Evolutionary conservation across 2,113 vertebrate species (phyloP), one percentile per base, ranked within the genome.

Genomic region (Capreolus pygargus): DNA sequence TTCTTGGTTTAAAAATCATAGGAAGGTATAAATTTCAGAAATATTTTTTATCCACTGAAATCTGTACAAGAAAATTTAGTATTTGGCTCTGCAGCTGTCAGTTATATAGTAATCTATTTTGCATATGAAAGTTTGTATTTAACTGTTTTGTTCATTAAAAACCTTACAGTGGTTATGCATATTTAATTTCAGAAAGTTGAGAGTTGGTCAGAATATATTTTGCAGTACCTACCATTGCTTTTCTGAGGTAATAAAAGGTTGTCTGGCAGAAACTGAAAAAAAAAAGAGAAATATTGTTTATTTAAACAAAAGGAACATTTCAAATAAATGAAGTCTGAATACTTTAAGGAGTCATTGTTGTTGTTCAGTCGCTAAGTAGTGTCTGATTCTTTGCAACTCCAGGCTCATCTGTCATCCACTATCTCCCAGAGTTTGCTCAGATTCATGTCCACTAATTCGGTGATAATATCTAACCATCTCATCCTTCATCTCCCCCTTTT

Each of bases 61-160:
- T 97, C 93, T 95, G 81, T 87, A 83, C 58, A 92, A 94, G 88
- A 95, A 94, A 88, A 95, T 94, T 91, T 96, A 96, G 70, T 81
- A 81, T 25, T 58, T 94, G 97, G 89, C 96, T 97, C 83, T 87
- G 95, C 96, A 96, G 96, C 95, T 91, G 81, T 91, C 89, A 25
- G 78, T 97, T 98, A 86, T 33, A 97, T 57, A 97, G 61, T 89
- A 94, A 94, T 98, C 97, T 98, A 98, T 98, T 98, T 98, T 98
- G 94, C 96, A 98, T 98, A 98, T 95, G 89, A 95, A 87, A 98
- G 91, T 97, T 97, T 97, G 96, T 98, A 97, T 98, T 98, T 95
- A 98, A 97, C 94, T 82, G 95, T 97, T 98, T 97, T 97, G 95
- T 98, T 98, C 95, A 93, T 96, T 96, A 94, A 98, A 97, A 98